phyloP scores from a whole-genome alignment of 1,140 invertebrate species.

The Drosophila burlai region DNA sequence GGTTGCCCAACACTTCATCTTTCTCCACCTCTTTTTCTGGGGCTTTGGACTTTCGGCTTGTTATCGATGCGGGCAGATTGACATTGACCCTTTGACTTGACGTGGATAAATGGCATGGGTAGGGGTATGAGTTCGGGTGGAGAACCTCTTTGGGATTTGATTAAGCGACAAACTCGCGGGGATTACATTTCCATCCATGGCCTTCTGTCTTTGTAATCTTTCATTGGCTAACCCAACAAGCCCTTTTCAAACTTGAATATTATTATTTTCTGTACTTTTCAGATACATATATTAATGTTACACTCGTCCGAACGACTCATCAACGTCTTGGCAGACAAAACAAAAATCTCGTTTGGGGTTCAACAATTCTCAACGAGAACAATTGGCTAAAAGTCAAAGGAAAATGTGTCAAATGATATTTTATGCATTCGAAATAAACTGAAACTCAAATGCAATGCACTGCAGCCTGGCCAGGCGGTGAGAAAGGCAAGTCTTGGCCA shows the following conservation, averaged over 20 bases:
- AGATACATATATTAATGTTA: not conserved
- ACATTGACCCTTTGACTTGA: slow-evolving; percentile 63
- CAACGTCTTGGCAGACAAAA: slow-evolving; percentile 12
- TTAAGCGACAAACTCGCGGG: slow-evolving; percentile 14
- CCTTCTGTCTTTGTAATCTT: slow-evolving; percentile 18
- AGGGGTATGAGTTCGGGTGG: not conserved
- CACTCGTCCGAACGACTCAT: slow-evolving; percentile 3
- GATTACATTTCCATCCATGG: slow-evolving; percentile 22
- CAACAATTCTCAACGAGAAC: slow-evolving; percentile 46
- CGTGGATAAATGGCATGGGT: slow-evolving; percentile 45
- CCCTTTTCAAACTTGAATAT: not conserved
- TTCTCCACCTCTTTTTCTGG: slow-evolving; percentile 20
- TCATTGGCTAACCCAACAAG: slow-evolving; percentile 4
- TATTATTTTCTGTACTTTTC: not conserved
- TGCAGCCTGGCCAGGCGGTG: slow-evolving; percentile 46
- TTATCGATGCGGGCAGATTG: slow-evolving; percentile 38
- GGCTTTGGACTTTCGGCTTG: slow-evolving; percentile 11
- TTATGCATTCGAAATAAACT: slow-evolving; percentile 30
- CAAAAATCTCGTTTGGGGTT: slow-evolving; percentile 35
- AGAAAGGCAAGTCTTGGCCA: slow-evolving; percentile 60
- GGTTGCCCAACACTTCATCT: slow-evolving; percentile 37
- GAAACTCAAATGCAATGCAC: slow-evolving; percentile 41
- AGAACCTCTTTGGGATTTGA: slow-evolving; percentile 22
- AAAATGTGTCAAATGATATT: slow-evolving; percentile 60
- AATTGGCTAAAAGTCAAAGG: slow-evolving; percentile 26